Evolutionary conservation across 2,888 invertebrate species (phyloP), one percentile per base, ranked within the genome.

Genomic region (Polia nebulosa): DNA sequence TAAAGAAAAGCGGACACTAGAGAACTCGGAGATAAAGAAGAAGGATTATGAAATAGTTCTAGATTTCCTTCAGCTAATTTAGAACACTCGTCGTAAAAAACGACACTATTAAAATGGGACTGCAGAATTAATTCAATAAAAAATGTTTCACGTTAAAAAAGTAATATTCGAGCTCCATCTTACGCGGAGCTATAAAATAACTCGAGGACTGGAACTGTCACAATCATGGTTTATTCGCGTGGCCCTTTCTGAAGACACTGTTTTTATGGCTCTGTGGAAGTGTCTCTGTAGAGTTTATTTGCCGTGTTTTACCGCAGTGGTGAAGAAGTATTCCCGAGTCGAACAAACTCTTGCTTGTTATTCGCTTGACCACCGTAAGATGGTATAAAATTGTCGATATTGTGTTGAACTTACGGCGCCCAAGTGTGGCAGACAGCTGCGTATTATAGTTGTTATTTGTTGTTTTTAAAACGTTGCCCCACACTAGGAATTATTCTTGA

Each of bases 251-350:
- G 53, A 29, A 58, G 72, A 60, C 59, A 53, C 39, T 52, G 70
- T 68, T 73, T 81, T 80, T 81, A 81, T 76, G 76, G 52, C 49
- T 63, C 57, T 32, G 47, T 69, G 76, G 78, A 68, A 79, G 63
- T 62, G 68, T 62, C 71, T 44, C 44, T 52, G 62, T 57, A 66
- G 66, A 71, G 70, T 68, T 65, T 81, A 76, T 76, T 71, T 66
- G 55, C 27, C 58, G 49, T 68, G 60, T 66, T 65, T 81, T 66
- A 51, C 56, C 51, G 55, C 51, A 62, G 51, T 62, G 51, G 41
- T 59, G 56, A 44, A 29, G 51, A 59, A 62, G 53, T 55, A 51
- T 45, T 55, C 44, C 55, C 41, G 9, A 62, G 13, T 61, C 51
- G 52, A 64, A 64, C 53, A 72, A 41, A 65, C 41, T 57, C 34